Conservation (phyloP, 30 jellyfish, hydroid and myxozoan genomes). For the Catostylus mosaicus region DNA sequence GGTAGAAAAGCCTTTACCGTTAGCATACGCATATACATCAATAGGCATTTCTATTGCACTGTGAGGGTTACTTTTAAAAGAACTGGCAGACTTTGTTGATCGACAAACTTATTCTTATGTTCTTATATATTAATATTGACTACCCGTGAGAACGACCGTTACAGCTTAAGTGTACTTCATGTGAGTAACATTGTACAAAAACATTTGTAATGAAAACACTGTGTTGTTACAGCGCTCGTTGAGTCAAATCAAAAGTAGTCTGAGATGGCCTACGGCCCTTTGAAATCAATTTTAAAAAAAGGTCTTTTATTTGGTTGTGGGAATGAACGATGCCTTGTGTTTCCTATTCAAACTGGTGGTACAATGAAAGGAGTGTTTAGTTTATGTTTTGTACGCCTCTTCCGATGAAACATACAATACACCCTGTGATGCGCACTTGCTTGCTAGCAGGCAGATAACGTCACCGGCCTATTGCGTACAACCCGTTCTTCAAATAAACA, state of each 20-base stretch:
- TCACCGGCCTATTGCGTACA: conserved; percentile 1
- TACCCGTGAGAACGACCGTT: conserved; percentile 32
- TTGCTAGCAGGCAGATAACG: neutral
- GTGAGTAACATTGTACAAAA: neutral
- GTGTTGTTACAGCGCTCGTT: neutral
- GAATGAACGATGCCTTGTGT: conserved; percentile 19
- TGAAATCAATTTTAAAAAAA: neutral
- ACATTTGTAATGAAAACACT: neutral
- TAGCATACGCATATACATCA: no score
- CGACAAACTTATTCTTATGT: no score
- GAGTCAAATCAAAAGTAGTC: neutral
- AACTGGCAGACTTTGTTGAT: neutral
- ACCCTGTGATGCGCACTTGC: conserved; percentile 1
- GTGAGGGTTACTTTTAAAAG: no score
- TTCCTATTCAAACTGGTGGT: neutral
- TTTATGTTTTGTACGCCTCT: conserved; percentile 22
- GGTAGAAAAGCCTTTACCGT: no score
- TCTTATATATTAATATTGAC: no score
- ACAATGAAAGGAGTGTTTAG: conserved; percentile 7
- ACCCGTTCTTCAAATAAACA: conserved; percentile 9
- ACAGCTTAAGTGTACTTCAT: neutral
- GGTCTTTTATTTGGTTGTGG: conserved; percentile 20
- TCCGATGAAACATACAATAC: conserved; percentile 6
- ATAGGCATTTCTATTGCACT: no score
- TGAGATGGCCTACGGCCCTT: conserved; percentile 18